Conservation (phyloP, 1,140 invertebrate genomes). For the Aphis craccivora region DNA sequence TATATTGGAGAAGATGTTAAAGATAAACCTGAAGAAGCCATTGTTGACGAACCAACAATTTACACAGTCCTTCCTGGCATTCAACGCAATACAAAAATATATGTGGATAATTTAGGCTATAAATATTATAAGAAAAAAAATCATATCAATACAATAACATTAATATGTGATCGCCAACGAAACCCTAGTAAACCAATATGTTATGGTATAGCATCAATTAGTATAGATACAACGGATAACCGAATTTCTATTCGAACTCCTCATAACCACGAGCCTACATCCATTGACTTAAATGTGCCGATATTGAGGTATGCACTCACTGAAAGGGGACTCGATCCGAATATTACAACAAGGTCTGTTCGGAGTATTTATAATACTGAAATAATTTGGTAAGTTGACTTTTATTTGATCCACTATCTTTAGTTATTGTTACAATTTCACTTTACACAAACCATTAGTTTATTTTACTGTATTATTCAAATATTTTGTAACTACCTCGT, state of each 20-base stretch:
- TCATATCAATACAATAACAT: background rate
- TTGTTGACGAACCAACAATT: background rate
- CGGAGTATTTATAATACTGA: background rate
- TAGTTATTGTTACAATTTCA: background rate
- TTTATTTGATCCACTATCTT: background rate
- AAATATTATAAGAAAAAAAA: background rate
- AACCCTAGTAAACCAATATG: background rate
- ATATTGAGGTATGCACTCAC: background rate
- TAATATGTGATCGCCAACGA: background rate
- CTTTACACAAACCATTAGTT: no score
- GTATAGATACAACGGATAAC: background rate
- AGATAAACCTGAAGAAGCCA: no score
- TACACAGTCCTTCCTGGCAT: background rate
- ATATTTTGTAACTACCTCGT: no score
- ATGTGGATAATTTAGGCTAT: background rate
- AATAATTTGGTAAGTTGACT: background rate
- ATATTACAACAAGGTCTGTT: background rate
- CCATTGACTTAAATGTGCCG: background rate
- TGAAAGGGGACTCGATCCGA: background rate
- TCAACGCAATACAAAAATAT: constrained; percentile 6
- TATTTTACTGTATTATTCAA: no score
- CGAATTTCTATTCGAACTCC: background rate
- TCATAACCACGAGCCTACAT: background rate
- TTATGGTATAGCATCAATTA: background rate
- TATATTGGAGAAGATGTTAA: background rate